A percentile compares a stretch with the other conserved stretches of the same genome.
phyloP scores from a whole-genome alignment of 1,140 invertebrate genomes.

The Drosophila teissieri region DNA sequence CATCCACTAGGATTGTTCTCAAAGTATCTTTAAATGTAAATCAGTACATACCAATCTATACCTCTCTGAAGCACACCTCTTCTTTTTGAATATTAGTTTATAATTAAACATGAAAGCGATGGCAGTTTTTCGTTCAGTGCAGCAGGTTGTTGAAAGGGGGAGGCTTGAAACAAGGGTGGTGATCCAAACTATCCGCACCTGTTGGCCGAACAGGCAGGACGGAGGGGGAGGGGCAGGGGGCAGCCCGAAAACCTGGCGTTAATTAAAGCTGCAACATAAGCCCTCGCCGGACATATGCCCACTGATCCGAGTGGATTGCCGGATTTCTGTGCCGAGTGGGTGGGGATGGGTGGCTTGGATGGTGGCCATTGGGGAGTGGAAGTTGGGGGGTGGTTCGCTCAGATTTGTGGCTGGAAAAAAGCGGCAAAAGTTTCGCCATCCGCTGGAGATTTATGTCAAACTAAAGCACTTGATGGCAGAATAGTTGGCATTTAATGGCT shows the following conservation, averaged over 20 bases:
- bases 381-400: neutral
- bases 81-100: too few species aligned
- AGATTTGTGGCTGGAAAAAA: conserved; percentile 61
- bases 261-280: conserved; percentile 75
- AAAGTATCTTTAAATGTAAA: too few species aligned
- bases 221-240: neutral
- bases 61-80: too few species aligned
- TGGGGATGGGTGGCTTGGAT: too few species aligned
- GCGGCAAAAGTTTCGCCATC: conserved; percentile 51
- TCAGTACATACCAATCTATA: too few species aligned
- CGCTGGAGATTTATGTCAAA: conserved; percentile 77
- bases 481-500: conserved; percentile 82
- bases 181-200: conserved; percentile 69
- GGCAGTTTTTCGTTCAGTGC: conserved; percentile 1
- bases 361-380: conserved; percentile 21
- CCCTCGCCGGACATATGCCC: conserved; percentile 37
- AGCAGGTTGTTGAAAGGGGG: conserved; percentile 5
- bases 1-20: too few species aligned
- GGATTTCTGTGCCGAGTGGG: neutral
- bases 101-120: too few species aligned
- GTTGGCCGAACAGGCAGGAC: conserved; percentile 46
- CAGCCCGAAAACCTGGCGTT: conserved; percentile 73
- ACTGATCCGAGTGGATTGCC: conserved; percentile 23
- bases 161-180: conserved; percentile 9
- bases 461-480: conserved; percentile 79